Conservation (phyloP, 2,888 invertebrate genomes). For the Laspeyria flexula region DNA sequence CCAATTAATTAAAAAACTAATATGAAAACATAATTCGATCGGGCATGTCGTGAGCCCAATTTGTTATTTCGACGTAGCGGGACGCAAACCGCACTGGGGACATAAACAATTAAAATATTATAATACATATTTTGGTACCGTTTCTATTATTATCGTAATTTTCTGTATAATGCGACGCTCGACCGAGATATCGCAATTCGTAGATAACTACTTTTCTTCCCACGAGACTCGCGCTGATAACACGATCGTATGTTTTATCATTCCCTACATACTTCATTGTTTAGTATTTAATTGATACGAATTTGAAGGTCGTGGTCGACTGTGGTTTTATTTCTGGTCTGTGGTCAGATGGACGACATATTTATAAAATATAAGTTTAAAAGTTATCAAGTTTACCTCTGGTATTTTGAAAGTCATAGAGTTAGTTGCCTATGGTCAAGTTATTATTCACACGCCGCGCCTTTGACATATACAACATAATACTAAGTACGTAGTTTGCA, state of each 20-base stretch:
- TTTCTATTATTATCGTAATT: slow-evolving; percentile 65
- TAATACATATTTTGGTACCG: slow-evolving; percentile 28
- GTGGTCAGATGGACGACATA: neutral
- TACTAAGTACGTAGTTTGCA: no score
- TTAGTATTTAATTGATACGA: neutral
- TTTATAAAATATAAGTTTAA: no score
- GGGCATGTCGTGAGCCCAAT: slow-evolving; percentile 61
- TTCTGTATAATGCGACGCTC: slow-evolving; percentile 55
- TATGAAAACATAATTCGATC: slow-evolving; percentile 64
- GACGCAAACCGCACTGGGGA: slow-evolving; percentile 69
- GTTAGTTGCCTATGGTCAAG: no score
- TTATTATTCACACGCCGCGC: no score
- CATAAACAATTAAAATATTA: slow-evolving; percentile 68
- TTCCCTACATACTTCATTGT: slow-evolving; percentile 31
- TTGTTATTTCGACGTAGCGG: slow-evolving; percentile 65
- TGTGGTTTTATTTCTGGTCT: neutral
- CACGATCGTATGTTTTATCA: slow-evolving; percentile 19
- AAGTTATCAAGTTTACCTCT: no score
- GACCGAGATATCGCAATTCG: slow-evolving; percentile 60
- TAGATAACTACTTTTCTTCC: slow-evolving; percentile 76
- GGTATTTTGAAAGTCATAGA: no score
- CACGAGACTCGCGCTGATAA: slow-evolving; percentile 68
- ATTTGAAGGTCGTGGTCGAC: slow-evolving; percentile 16
- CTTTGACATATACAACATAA: no score
- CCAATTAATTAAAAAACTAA: slow-evolving; percentile 58